phyloP scores from a whole-genome alignment of 2,113 vertebrate genomes.

The Grammomys dolichurus region DNA sequence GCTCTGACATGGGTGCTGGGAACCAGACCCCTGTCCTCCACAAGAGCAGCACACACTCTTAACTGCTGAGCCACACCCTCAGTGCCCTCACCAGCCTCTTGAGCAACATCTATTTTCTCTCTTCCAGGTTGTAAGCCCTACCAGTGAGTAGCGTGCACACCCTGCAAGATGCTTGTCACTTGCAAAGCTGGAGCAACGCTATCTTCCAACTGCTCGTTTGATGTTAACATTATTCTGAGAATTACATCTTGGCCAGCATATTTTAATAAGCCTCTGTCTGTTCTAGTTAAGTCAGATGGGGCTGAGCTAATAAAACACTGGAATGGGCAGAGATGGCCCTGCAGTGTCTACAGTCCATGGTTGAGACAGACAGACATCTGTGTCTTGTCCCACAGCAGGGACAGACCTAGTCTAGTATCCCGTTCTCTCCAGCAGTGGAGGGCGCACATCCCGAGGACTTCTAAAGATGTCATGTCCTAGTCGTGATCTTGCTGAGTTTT shows the following conservation, averaged over 20 bases:
- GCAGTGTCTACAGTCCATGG: not conserved
- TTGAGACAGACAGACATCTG: not conserved
- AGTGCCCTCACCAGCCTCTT: not conserved
- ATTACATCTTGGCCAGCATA: slow-evolving; percentile 69
- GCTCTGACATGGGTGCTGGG: not conserved
- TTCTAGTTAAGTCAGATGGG: slow-evolving; percentile 67
- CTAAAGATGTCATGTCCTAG: not conserved
- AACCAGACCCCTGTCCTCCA: not conserved
- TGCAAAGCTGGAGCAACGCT: not conserved
- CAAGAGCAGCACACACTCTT: not conserved
- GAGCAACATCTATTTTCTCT: not conserved
- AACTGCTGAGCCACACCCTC: not conserved
- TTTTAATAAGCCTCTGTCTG: slow-evolving; percentile 75
- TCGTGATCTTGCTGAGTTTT: not conserved
- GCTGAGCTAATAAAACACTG: slow-evolving; percentile 41
- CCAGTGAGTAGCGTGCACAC: not conserved
- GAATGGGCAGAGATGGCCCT: not conserved
- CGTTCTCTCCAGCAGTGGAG: not conserved
- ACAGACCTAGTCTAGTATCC: not conserved
- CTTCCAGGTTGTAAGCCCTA: not conserved
- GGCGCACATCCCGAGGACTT: not conserved
- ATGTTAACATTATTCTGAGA: slow-evolving; percentile 73
- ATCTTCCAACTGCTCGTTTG: slow-evolving; percentile 66
- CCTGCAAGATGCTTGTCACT: slow-evolving; percentile 28
- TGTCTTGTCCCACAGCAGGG: not conserved